Conservation (phyloP, 2,797 vertebrate species). For the Hydrophis major region DNA sequence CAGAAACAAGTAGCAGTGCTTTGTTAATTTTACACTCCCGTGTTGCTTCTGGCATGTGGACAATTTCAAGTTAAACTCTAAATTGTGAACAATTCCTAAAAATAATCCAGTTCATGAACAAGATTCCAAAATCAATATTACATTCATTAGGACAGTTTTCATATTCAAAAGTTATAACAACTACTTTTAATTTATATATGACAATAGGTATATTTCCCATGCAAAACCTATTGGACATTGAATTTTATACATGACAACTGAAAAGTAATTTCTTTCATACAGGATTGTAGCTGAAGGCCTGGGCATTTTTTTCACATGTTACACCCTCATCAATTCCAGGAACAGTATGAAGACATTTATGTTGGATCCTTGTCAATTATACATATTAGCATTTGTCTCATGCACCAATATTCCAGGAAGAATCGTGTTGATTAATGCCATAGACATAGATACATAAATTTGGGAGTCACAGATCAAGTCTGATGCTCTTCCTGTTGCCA, state of each 20-base stretch:
- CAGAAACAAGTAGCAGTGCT: background rate
- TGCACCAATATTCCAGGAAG: background rate
- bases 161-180: background rate
- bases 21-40: background rate
- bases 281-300: background rate
- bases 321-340: background rate
- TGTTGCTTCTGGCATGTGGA: background rate
- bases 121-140: background rate
- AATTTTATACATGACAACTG: background rate
- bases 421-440: slow-evolving; percentile 8
- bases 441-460: background rate
- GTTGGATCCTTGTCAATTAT: background rate
- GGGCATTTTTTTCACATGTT: background rate
- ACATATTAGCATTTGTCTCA: slow-evolving; percentile 5
- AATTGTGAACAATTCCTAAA: background rate
- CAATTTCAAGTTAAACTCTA: background rate
- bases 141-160: background rate
- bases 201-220: background rate
- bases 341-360: background rate
- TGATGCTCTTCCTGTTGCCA: slow-evolving; percentile 29
- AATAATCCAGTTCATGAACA: background rate
- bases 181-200: background rate
- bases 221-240: background rate
- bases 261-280: background rate
- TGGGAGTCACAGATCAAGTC: background rate